phyloP scores from a whole-genome alignment of 2,113 vertebrate species.

The Leptobrachium ailaonicum region DNA sequence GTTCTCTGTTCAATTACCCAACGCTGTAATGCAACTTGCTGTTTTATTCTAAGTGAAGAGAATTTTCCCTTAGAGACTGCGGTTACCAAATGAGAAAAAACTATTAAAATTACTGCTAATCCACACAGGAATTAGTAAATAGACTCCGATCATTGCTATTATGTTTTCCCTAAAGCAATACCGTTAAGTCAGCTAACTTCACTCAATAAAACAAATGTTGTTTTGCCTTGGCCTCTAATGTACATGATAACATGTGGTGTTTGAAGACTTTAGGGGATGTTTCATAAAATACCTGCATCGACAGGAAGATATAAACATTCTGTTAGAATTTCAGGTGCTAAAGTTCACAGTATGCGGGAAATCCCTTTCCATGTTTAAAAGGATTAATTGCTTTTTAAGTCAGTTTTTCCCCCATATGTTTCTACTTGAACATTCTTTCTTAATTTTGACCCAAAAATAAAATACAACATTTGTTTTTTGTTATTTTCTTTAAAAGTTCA shows the following conservation, averaged over 20 bases:
- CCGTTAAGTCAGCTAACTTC: conserved; percentile 12
- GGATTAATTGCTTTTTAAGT: too few relatives aligned
- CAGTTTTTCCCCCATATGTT: too few relatives aligned
- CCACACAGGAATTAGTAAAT: conserved; percentile 38
- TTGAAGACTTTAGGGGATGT: background rate
- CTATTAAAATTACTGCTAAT: conserved; percentile 45
- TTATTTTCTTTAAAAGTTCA: too few relatives aligned
- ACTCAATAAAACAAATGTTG: conserved; percentile 21
- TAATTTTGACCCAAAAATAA: too few relatives aligned
- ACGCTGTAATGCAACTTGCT: conserved; percentile 16
- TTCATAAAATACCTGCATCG: background rate
- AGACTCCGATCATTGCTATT: conserved; percentile 28
- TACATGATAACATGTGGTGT: background rate
- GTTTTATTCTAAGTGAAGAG: conserved; percentile 34
- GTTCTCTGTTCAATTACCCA: conserved; percentile 31
- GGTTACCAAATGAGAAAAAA: conserved; percentile 43
- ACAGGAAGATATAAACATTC: too few relatives aligned
- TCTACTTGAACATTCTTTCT: too few relatives aligned
- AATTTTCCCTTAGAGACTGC: conserved; percentile 37
- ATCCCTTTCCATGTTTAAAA: too few relatives aligned
- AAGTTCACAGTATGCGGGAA: too few relatives aligned
- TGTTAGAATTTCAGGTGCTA: too few relatives aligned
- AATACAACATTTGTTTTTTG: too few relatives aligned
- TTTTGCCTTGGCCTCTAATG: background rate
- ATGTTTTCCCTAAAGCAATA: conserved; percentile 45